Evolutionary conservation across 2,888 invertebrate genomes (phyloP).

Genomic region (Hipparchia semele): DNA sequence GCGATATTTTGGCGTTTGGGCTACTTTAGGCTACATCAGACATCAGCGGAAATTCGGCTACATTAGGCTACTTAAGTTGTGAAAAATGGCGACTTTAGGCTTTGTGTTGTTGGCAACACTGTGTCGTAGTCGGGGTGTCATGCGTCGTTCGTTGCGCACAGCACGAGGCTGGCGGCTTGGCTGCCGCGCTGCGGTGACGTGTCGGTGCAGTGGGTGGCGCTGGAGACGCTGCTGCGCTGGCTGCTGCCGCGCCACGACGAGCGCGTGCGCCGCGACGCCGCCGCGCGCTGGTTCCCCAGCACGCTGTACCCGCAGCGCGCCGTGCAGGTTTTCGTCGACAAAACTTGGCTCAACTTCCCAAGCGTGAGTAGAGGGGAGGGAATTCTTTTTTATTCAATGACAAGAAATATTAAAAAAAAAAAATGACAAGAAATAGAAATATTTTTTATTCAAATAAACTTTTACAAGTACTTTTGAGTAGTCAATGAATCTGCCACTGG

Average conservation of each 20-base stretch:
- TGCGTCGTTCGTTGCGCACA: constrained; percentile 33
- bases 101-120: too few relatives aligned
- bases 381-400: not conserved
- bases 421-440: too few relatives aligned
- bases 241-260: constrained; percentile 56
- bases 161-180: constrained; percentile 52
- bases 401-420: too few relatives aligned
- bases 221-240: constrained; percentile 68
- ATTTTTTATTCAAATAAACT: too few relatives aligned
- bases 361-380: constrained; percentile 48
- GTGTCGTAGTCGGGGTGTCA: too few relatives aligned
- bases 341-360: constrained; percentile 57
- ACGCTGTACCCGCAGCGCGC: constrained; percentile 43
- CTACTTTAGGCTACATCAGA: too few relatives aligned
- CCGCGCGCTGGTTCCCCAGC: constrained; percentile 59
- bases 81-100: too few relatives aligned
- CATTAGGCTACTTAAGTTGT: too few relatives aligned
- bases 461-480: too few relatives aligned
- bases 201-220: constrained; percentile 55
- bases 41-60: too few relatives aligned
- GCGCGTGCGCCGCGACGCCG: constrained; percentile 48
- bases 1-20: too few relatives aligned
- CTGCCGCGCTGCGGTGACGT: constrained; percentile 56
- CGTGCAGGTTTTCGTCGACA: constrained; percentile 56
- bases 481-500: too few relatives aligned